Conservation (phyloP, 2,113 vertebrate genomes). For the Pampusana beccarii region DNA sequence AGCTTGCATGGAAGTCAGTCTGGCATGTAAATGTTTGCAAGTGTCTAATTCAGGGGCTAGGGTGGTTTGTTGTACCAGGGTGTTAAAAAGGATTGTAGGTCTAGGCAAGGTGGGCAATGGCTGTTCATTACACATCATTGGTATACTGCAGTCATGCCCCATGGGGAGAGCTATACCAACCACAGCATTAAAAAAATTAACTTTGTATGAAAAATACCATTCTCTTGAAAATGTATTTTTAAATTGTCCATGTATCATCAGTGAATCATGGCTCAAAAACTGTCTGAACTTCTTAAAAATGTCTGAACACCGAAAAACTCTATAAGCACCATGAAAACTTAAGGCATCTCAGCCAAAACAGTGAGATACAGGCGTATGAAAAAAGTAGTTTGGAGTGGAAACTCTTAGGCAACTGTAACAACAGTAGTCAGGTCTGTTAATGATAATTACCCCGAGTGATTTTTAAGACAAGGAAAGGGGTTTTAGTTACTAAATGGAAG, state of each 20-base stretch:
- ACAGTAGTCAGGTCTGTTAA: background rate
- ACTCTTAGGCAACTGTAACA: background rate
- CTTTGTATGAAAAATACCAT: background rate
- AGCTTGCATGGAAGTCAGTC: background rate
- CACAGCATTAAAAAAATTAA: background rate
- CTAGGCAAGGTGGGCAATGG: accelerated
- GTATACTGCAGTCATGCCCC: background rate
- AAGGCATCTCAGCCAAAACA: background rate
- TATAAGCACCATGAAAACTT: background rate
- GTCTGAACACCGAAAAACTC: background rate
- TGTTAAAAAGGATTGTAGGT: background rate
- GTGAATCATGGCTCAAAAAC: background rate
- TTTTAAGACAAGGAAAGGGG: background rate
- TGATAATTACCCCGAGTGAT: background rate
- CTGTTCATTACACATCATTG: background rate
- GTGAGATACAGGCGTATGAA: background rate
- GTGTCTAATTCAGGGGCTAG: background rate
- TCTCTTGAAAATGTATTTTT: background rate
- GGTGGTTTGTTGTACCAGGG: background rate
- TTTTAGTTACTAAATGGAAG: background rate
- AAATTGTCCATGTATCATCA: background rate
- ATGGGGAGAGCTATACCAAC: background rate
- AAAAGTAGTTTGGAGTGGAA: background rate
- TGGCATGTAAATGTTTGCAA: accelerated
- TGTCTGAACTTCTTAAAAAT: background rate